phyloP scores from a whole-genome alignment of 2,797 vertebrate species.

The Acridotheres tristis region DNA sequence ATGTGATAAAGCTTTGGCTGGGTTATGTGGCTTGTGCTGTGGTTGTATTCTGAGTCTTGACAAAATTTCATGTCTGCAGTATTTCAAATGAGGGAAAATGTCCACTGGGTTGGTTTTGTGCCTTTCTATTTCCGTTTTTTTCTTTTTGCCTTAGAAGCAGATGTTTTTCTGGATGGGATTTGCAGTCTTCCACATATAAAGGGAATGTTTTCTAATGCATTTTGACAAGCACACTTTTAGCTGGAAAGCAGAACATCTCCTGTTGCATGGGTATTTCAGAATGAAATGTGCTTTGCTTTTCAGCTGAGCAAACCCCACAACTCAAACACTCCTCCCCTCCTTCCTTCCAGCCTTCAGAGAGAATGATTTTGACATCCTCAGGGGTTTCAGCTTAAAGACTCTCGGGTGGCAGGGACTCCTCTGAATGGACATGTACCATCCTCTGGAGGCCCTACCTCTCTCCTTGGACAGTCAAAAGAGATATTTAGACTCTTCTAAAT shows the following conservation, averaged over 20 bases:
- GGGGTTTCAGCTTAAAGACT: not conserved
- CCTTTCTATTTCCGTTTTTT: rapidly evolving
- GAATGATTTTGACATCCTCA: not conserved
- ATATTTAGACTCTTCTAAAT: not conserved
- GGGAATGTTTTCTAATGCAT: not conserved
- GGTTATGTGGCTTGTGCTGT: not conserved
- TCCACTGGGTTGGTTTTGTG: not conserved
- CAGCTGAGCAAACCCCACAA: not conserved
- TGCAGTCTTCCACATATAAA: not conserved
- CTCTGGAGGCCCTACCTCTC: not conserved
- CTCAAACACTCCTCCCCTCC: not conserved
- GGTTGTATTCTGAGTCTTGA: not conserved
- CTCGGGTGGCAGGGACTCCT: not conserved
- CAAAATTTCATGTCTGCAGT: not conserved
- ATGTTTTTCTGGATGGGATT: not conserved
- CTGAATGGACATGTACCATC: not conserved
- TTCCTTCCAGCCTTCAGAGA: not conserved
- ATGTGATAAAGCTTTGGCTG: not conserved
- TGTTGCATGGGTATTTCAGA: not conserved
- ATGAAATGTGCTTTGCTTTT: not conserved
- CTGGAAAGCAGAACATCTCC: not conserved
- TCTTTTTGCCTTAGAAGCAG: not conserved
- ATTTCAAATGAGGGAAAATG: not conserved
- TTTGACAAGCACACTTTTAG: not conserved
- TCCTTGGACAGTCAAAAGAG: not conserved